Base-by-base conservation (phyloP, 1,140 invertebrate species). In the Bombus fervidus region DNA sequence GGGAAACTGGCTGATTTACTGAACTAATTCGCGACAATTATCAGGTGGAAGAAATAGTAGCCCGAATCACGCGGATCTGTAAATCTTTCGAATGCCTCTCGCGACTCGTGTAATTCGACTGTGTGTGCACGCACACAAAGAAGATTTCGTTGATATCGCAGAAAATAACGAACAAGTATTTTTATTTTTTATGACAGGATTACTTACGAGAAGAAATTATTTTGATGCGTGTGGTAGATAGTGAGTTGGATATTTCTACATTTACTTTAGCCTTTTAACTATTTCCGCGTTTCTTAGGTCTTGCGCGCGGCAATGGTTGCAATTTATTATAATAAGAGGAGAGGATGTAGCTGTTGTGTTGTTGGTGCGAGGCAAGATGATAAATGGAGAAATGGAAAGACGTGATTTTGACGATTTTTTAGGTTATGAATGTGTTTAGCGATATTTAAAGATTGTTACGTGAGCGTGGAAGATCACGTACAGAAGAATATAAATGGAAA, bases 1-100 rank as follows among this genome's bases (percentile, higher is more conserved):
- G 62, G 47, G 64, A 53, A 53, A 76, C 57, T 34, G 85, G 59
- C 68, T 88, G 90, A 91, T 91, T 89, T 91, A 91, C 85, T 69
- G 81, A 9, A 87, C 85, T 91, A 91, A 91, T 91, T 91, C 80
- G 87, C 82, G 87, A 87, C 89, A 87, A 91, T 91, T 91, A 91
- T 89, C 89, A 81, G 39, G 34, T 47, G 39, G 41, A 81, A 69
- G 79, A 86, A 34, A 78, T 83, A 90, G 68, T 82, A 39, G 81
- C 41, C 57, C 25, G 68, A 72, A 78, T 81, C 88, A 90, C 84
- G 84, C 69, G 53, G 37, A n/a, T 43, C 66, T 57, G 39, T 82
- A 80, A 72, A 86, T 90, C 68, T 76, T 77, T 81, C 72, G 39
- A 18, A 13, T 13, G 39, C 15, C 5, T 43, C 28, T n/a, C 59